These are phyloP conservation scores for Siphonodentalium dalli DNA, from an alignment of 2,888 invertebrate genomes.

Conservation along the genomic window DNA sequence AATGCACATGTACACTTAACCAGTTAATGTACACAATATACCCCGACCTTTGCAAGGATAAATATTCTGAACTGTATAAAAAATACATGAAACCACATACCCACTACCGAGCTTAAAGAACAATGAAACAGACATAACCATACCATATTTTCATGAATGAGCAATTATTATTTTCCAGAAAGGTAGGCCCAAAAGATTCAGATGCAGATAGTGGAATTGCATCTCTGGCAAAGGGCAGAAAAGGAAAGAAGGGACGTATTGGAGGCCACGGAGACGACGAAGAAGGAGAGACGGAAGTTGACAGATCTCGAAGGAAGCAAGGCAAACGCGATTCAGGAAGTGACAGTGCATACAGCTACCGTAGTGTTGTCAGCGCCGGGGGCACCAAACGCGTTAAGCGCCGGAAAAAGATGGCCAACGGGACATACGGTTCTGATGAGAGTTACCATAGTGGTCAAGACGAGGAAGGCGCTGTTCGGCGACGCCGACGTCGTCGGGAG, in stretches of 20 bases:
- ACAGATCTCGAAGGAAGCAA: conserved; percentile 41
- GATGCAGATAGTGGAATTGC: conserved; percentile 50
- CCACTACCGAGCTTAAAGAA: too few relatives aligned
- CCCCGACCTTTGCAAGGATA: too few relatives aligned
- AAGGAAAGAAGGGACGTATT: conserved; percentile 35
- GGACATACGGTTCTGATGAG: conserved; percentile 55
- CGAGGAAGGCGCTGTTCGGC: conserved; percentile 52
- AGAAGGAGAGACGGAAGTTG: conserved; percentile 39
- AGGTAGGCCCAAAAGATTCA: conserved; percentile 45
- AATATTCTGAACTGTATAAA: too few relatives aligned
- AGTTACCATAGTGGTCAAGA: conserved; percentile 60
- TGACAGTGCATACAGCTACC: conserved; percentile 62
- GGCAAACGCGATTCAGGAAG: conserved; percentile 55
- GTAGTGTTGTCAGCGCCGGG: conserved; percentile 57
- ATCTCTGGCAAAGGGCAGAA: conserved; percentile 40
- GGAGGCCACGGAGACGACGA: conserved; percentile 20
- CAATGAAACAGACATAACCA: too few relatives aligned
- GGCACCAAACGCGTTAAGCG: conserved; percentile 59
- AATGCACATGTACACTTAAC: too few relatives aligned
- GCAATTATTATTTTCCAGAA: conserved; percentile 34
- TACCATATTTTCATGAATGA: neutral
- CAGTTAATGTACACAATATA: too few relatives aligned
- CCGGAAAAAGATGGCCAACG: conserved; percentile 53
- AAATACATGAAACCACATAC: too few relatives aligned
- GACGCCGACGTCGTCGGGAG: conserved; percentile 56